Evolutionary conservation across 1,140 invertebrate genomes (phyloP).

Genomic region (Anastrepha obliqua): DNA sequence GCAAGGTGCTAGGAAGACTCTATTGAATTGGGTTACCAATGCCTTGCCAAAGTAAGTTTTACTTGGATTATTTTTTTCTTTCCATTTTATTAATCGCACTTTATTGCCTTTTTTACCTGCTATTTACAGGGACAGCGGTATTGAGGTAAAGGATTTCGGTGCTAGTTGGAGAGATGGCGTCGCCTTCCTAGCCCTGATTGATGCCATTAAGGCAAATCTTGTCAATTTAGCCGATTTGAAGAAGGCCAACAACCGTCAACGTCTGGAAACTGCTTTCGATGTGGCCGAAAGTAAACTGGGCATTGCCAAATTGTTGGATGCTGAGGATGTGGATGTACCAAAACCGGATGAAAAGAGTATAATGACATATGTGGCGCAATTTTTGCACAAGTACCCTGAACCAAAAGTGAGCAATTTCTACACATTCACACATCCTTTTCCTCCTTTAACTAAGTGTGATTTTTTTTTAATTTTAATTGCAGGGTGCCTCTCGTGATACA

Average conservation of each 20-base stretch:
- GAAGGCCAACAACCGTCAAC: constrained; percentile 83
- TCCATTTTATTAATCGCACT: not conserved
- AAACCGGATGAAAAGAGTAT: constrained; percentile 98
- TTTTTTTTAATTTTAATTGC: constrained; percentile 9
- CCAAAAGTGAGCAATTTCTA: constrained; percentile 77
- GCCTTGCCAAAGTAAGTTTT: constrained; percentile 89
- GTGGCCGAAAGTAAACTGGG: constrained; percentile 94
- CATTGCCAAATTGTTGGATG: constrained; percentile 93
- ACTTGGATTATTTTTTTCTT: not conserved
- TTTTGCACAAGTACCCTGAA: constrained; percentile 95
- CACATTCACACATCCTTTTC: not conserved
- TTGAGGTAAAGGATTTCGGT: constrained; percentile 95
- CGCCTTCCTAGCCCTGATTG: constrained; percentile 96
- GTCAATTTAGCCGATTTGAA: constrained; percentile 90
- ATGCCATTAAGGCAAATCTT: constrained; percentile 94
- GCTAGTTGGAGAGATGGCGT: constrained; percentile 97
- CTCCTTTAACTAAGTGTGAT: not conserved
- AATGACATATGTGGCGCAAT: constrained; percentile 99
- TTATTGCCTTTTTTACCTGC: not conserved
- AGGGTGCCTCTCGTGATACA: constrained; percentile 70
- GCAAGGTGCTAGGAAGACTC: constrained; percentile 91
- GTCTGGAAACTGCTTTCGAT: constrained; percentile 94
- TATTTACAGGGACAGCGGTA: constrained; percentile 83
- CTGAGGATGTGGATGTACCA: constrained; percentile 97
- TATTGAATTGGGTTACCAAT: constrained; percentile 96